Percentiles rank a stretch among this genome's conserved stretches.
Conservation (phyloP, 2,113 vertebrate genomes). For the Protomyctophum bolini region DNA sequence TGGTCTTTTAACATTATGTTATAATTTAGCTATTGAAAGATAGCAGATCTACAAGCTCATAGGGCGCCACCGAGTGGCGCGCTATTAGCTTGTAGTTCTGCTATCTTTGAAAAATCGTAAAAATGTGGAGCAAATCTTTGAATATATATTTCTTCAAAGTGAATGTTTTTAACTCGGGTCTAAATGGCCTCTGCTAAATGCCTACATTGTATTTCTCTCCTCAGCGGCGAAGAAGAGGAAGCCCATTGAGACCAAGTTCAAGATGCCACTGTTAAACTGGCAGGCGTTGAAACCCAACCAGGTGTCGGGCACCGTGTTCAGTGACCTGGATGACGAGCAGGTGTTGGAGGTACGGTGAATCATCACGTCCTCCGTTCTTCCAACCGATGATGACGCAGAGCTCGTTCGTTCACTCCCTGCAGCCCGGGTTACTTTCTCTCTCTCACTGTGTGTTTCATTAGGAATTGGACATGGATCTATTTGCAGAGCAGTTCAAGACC, state of each 20-base stretch:
- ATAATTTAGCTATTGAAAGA: no score
- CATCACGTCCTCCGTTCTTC: background rate
- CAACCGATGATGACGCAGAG: background rate
- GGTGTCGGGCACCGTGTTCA: constrained; percentile 88
- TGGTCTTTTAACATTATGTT: no score
- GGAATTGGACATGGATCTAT: constrained; percentile 95
- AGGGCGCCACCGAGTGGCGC: no score
- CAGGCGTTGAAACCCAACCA: constrained; percentile 89
- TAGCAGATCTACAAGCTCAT: no score
- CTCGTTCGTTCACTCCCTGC: background rate
- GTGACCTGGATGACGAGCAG: constrained; percentile 89
- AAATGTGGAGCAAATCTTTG: no score
- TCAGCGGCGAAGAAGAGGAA: constrained; percentile 83
- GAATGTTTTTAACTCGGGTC: no score
- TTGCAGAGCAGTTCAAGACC: constrained; percentile 95
- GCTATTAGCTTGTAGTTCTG: no score
- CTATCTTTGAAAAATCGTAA: no score
- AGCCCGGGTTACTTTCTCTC: background rate
- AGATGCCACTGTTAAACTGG: constrained; percentile 92
- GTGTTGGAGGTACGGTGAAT: constrained; percentile 83
- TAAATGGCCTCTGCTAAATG: no score
- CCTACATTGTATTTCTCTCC: background rate
- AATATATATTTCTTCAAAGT: no score
- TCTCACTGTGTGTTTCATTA: constrained; percentile 42
- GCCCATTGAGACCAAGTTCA: constrained; percentile 89